Evolutionary conservation across 1,140 invertebrate genomes (phyloP), one percentile per base, ranked within the genome.

Genomic region (Hyphantria cunea): DNA sequence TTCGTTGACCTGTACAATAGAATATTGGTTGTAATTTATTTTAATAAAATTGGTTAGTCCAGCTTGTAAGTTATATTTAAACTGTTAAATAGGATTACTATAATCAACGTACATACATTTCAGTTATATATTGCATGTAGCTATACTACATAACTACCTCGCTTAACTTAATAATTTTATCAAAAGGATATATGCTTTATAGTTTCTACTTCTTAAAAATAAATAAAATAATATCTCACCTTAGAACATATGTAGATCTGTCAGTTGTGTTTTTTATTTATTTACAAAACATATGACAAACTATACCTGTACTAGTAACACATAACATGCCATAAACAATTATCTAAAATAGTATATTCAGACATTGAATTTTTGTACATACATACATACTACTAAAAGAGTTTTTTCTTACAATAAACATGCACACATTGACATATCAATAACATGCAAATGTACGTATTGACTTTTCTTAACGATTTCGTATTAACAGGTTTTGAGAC

Each of bases 1-100:
- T 92, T 93, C 76, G 92, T 92, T 45, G 90, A 56, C 52, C 84
- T 86, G 72, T 52, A 73, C 51, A 48, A n/a, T n/a, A n/a, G n/a
- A n/a, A n/a, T n/a, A n/a, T n/a, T n/a, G n/a, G n/a, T n/a, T n/a
- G n/a, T n/a, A n/a, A n/a, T n/a, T n/a, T n/a, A n/a, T n/a, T n/a
- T n/a, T n/a, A n/a, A n/a, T n/a, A n/a, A n/a, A n/a, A n/a, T n/a
- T n/a, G n/a, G n/a, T n/a, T n/a, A n/a, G n/a, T n/a, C n/a, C n/a
- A n/a, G n/a, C n/a, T n/a, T n/a, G n/a, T n/a, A n/a, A n/a, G n/a
- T n/a, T n/a, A n/a, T n/a, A n/a, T n/a, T n/a, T n/a, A n/a, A n/a
- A n/a, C n/a, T n/a, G n/a, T n/a, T n/a, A n/a, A n/a, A n/a, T n/a
- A n/a, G n/a, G n/a, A n/a, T n/a, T n/a, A n/a, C n/a, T n/a, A n/a